These are phyloP conservation scores for Gonioctena quinquepunctata DNA, from an alignment of 1,140 invertebrate genomes.

Conservation along the genomic window DNA sequence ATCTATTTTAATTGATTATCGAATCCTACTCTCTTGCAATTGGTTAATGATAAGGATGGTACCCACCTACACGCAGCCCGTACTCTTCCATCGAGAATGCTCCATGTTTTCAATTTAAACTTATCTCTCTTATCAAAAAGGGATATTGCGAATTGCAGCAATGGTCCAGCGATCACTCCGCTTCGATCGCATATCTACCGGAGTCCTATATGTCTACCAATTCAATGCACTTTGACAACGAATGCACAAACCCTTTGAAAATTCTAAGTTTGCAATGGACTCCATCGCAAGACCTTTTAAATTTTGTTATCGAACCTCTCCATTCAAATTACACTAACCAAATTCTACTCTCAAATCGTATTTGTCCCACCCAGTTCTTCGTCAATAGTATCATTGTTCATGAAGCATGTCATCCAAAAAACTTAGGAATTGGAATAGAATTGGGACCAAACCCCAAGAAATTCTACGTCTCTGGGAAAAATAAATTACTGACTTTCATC, in stretches of 20 bases:
- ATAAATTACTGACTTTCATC: too few species aligned
- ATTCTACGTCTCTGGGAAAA: conserved; percentile 41
- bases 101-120: background rate
- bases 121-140: background rate
- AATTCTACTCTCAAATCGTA: conserved; percentile 41
- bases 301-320: background rate
- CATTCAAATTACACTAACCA: conserved; percentile 38
- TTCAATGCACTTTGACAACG: too few species aligned
- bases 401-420: conserved; percentile 50
- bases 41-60: conserved; percentile 31
- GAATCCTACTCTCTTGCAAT: conserved; percentile 32
- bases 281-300: too few species aligned
- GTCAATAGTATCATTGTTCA: conserved; percentile 38
- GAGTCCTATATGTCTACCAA: too few species aligned
- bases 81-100: background rate
- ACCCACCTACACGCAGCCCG: conserved; percentile 19
- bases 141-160: background rate
- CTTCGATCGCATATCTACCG: background rate
- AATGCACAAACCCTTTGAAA: too few species aligned
- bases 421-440: conserved; percentile 41
- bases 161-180: background rate
- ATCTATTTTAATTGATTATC: too few species aligned
- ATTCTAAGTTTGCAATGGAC: too few species aligned
- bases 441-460: conserved; percentile 45
- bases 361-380: conserved; percentile 51